Evolutionary conservation across 2,113 vertebrate genomes (phyloP), one percentile per base, ranked within the genome.

Genomic region (Antechinus flavipes): DNA sequence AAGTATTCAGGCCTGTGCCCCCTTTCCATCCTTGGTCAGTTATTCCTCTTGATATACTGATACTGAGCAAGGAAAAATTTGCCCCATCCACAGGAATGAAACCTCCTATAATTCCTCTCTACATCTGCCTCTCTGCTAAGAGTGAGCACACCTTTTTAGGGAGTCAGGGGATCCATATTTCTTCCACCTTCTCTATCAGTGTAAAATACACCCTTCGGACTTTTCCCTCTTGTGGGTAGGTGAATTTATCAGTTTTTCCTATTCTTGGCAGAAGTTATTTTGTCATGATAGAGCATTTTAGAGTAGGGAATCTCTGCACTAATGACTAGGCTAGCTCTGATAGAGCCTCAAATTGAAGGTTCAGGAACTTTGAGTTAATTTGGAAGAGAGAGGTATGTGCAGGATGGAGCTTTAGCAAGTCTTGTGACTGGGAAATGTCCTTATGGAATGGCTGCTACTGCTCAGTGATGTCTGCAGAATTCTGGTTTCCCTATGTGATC

Each of bases 21-120:
- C 0, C 19, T 68, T n/a, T 4, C 30, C 14, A 68, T n/a, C 0
- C 30, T 68, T 3, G 11, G 3, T 2, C 14, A 68, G 4, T n/a
- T 68, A 68, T 68, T 35, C 2, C 30, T 68, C 1, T 35, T 68
- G 30, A 68, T 68, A 10, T 68, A 16, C 61, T 68, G 61, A 4
- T 35, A 35, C 5, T 68, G 12, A 30, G 12, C 3, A 16, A 35
- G 30, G 30, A 68, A 3, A 68, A 16, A 35, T 35, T 2, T 68
- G 12, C 14, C 61, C 11, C 61, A n/a, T 14, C 30, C 3, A 16
- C 30, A 68, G 27, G 3, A 19, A n/a, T n/a, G 30, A 19, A 68
- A 68, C 4, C 30, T n/a, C 61, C 3, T 11, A 16, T 0, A 35
- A 14, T 16, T 68, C 12, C 30, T 35, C 61, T 68, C 14, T n/a